Conservation (phyloP, 2,797 vertebrate species). For the Dryobates pubescens region DNA sequence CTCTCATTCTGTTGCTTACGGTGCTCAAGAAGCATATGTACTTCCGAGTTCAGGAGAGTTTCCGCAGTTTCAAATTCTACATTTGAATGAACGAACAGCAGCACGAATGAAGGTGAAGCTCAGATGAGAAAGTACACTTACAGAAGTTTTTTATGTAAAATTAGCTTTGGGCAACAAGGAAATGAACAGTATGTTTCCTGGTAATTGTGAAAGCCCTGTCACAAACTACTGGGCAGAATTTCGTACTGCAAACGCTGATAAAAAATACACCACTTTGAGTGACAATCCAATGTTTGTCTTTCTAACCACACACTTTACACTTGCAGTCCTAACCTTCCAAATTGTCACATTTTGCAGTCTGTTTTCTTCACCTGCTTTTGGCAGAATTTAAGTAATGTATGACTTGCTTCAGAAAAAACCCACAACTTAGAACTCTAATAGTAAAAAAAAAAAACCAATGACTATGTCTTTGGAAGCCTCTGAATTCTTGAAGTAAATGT, state of each 20-base stretch:
- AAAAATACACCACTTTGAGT: not conserved
- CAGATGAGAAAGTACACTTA: not conserved
- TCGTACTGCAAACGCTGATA: not conserved
- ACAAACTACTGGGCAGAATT: not conserved
- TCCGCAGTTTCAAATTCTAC: conserved; percentile 93
- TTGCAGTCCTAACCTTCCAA: not conserved
- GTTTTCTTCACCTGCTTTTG: not conserved
- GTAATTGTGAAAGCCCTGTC: not conserved
- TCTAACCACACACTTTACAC: not conserved
- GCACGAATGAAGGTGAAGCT: not conserved
- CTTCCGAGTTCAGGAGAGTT: conserved; percentile 94
- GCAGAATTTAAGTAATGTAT: not conserved
- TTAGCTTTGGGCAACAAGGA: not conserved
- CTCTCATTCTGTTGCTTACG: conserved; percentile 97
- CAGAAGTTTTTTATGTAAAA: not conserved
- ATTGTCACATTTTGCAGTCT: not conserved
- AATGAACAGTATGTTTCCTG: not conserved
- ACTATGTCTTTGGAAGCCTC: not conserved
- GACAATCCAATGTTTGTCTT: not conserved
- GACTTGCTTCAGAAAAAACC: not conserved
- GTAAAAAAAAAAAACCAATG: not conserved
- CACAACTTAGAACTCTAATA: not conserved
- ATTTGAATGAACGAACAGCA: not conserved
- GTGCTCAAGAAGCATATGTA: conserved; percentile 95
- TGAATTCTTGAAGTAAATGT: not conserved